Conservation (phyloP, 2,113 vertebrate species). For the Vimba vimba region DNA sequence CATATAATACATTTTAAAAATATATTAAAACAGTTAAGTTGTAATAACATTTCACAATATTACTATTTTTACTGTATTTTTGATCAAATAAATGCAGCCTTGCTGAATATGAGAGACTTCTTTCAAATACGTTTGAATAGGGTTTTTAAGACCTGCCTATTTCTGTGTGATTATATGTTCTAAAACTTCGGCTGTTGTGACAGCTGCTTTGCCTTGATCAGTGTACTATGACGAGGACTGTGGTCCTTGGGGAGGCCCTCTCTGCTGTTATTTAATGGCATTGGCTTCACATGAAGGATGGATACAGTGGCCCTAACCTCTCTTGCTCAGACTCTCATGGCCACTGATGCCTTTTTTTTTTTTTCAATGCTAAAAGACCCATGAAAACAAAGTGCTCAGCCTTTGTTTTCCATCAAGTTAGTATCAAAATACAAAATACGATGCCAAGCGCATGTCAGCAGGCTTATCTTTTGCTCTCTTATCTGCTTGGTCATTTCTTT, state of each 20-base stretch:
- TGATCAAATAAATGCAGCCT: neutral
- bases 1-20: neutral
- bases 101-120: neutral
- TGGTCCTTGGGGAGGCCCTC: constrained; percentile 31
- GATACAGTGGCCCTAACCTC: neutral
- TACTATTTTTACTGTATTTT: neutral
- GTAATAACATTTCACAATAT: neutral
- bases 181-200: neutral
- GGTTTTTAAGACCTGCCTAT: neutral
- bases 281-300: constrained; percentile 39
- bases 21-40: neutral
- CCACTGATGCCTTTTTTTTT: neutral
- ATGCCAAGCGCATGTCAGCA: neutral
- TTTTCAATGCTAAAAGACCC: neutral
- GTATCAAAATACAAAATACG: constrained; percentile 10
- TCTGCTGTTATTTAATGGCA: constrained; percentile 18
- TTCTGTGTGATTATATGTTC: neutral
- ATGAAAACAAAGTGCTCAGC: constrained; percentile 2
- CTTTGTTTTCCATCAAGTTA: neutral
- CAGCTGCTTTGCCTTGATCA: constrained; percentile 35
- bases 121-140: neutral
- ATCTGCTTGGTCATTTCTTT: constrained; percentile 27
- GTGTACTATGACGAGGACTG: constrained; percentile 18
- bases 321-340: constrained; percentile 14
- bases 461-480: constrained; percentile 13